Evolutionary conservation across 2,113 vertebrate species (phyloP).

Genomic region (Butorides virescens): DNA sequence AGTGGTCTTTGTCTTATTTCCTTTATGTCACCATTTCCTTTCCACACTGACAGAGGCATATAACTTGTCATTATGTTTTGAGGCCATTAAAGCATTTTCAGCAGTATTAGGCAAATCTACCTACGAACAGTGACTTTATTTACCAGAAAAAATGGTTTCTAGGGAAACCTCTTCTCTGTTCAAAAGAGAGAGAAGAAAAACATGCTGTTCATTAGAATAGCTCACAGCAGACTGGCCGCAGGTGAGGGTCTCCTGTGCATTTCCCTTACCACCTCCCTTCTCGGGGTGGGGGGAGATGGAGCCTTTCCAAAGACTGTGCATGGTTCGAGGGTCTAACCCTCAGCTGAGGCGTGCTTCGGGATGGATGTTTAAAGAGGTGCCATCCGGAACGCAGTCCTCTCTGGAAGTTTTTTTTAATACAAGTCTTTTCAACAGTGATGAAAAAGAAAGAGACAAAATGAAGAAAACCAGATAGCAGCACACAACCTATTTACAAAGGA

Average conservation of each 20-base stretch:
- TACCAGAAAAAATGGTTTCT: constrained; percentile 53
- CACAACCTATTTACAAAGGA: not conserved
- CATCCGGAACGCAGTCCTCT: not conserved
- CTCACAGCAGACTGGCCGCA: not conserved
- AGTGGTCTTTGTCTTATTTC: not conserved
- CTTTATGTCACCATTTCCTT: not conserved
- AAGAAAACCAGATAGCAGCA: not conserved
- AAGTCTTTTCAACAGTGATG: not conserved
- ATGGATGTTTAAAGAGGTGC: not conserved
- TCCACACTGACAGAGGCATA: not conserved
- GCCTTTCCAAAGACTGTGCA: not conserved
- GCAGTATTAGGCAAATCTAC: constrained; percentile 1
- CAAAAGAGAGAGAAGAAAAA: not conserved
- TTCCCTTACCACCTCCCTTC: not conserved
- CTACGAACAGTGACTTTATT: constrained; percentile 14
- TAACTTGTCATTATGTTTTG: not conserved
- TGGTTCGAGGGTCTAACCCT: not conserved
- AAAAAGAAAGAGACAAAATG: not conserved
- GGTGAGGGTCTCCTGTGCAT: not conserved
- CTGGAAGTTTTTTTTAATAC: not conserved
- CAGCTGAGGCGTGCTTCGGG: accelerated
- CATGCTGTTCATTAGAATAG: not conserved
- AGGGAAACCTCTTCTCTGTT: constrained; percentile 40
- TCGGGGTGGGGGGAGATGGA: not conserved
- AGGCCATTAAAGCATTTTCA: constrained; percentile 19